A percentile compares a stretch with the other conserved stretches of the same genome.
Conservation (phyloP, 1,140 invertebrate species). For the Euborellia annulipes region DNA sequence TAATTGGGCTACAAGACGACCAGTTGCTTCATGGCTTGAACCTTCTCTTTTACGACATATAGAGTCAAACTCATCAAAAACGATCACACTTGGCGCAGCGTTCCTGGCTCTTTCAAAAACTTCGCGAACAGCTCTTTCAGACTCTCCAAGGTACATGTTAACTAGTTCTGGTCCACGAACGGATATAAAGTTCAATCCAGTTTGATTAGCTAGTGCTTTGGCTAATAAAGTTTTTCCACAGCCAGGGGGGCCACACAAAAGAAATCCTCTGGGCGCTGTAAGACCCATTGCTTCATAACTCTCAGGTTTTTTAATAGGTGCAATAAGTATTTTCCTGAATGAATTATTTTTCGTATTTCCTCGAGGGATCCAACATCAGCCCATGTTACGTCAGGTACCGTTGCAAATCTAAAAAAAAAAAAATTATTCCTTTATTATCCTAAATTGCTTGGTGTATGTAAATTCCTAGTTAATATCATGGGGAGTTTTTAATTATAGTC, state of each 20-base stretch:
- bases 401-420: constrained; percentile 48
- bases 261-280: constrained; percentile 63
- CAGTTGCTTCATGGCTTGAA: not conserved
- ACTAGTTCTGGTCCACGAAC: constrained; percentile 93
- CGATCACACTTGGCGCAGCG: constrained; percentile 95
- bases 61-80: constrained; percentile 98
- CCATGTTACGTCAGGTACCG: constrained; percentile 95
- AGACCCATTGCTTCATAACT: constrained; percentile 63
- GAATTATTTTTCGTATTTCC: constrained; percentile 75
- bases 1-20: constrained; percentile 89
- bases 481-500: no score
- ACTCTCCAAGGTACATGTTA: constrained; percentile 99
- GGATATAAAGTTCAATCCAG: constrained; percentile 91
- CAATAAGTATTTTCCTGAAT: constrained; percentile 69
- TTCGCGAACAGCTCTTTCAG: constrained; percentile 87
- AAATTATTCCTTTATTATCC: no score
- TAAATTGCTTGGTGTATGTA: no score
- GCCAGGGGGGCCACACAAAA: constrained; percentile 89
- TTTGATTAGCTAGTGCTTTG: constrained; percentile 91
- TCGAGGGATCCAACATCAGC: constrained; percentile 87
- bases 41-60: constrained; percentile 58
- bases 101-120: constrained; percentile 89
- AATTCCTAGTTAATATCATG: no score
- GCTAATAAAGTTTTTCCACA: constrained; percentile 85
- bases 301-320: constrained; percentile 37